Evolutionary conservation across 2,888 invertebrate species (phyloP), one percentile per base, ranked within the genome.

Genomic region (Candidula unifasciata): DNA sequence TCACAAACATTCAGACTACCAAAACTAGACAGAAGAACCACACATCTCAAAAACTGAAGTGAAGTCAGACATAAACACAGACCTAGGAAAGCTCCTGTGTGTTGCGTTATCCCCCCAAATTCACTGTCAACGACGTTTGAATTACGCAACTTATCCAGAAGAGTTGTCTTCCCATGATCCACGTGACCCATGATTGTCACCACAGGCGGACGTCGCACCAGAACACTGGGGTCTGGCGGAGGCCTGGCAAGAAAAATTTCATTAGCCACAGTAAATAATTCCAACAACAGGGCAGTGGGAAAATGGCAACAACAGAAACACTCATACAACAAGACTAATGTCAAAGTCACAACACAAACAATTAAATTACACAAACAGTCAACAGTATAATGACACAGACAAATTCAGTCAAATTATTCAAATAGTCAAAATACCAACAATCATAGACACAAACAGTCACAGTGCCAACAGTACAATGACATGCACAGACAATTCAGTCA

Each of bases 111-210:
- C 30, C 99, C 99, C 2, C 99, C 99, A 93, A 98, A 98, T 95
- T 99, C 99, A 60, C 96, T 95, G 64, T 96, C 96, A 0, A 97
- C 99, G 3, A 99, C 96, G 66, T 96, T 95, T 0, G 98, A 96
- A 88, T 97, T 95, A 80, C 99, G 94, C 54, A 99, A 94, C 0
- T 97, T 95, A 94, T 99, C 99, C 8, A 99, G 94, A 6, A 99
- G 95, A 0, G 99, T 99, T 3, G 99, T 99, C 95, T 99, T 99
- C 5, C 99, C 99, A 94, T 99, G 99, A 95, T 99, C 99, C 2
- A 99, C 99, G 94, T 99, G 99, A 0, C 99, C 99, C 99, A 99
- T 99, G 77, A 99, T 97, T 8, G 99, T 98, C 0, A 99, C 98
- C 0, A 99, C 97, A 0, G 99, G 98, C 24, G 97, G 96, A 1